phyloP scores from a whole-genome alignment of 2,797 vertebrate species.

The Naso thynnoides region DNA sequence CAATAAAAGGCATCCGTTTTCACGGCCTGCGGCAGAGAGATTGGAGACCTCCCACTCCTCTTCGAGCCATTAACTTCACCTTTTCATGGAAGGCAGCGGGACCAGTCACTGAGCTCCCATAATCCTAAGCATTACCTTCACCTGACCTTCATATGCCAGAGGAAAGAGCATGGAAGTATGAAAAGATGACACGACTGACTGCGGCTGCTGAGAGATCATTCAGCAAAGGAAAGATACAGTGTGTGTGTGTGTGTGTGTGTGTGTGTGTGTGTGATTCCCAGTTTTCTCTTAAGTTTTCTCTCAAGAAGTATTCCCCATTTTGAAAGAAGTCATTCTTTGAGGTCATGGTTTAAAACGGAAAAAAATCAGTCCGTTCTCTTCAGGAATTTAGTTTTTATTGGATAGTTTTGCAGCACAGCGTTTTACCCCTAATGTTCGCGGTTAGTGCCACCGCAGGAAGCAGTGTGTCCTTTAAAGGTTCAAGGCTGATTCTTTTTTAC shows the following conservation, averaged over 20 bases:
- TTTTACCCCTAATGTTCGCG: neutral
- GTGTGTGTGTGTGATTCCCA: neutral
- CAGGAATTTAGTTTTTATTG: neutral
- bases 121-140: constrained; percentile 84
- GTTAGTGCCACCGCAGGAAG: neutral
- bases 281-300: constrained; percentile 23
- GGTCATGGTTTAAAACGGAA: neutral
- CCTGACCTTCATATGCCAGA: constrained; percentile 78
- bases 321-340: constrained; percentile 19
- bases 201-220: constrained; percentile 48
- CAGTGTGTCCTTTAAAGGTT: neutral
- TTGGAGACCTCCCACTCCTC: constrained; percentile 83
- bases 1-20: constrained; percentile 87
- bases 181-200: constrained; percentile 53
- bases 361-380: neutral
- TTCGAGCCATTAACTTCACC: constrained; percentile 85
- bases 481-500: neutral
- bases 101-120: constrained; percentile 79
- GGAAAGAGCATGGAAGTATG: constrained; percentile 66
- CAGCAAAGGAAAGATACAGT: constrained; percentile 10
- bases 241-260: neutral
- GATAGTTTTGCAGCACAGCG: neutral
- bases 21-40: constrained; percentile 75
- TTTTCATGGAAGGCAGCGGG: constrained; percentile 79
- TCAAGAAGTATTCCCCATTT: constrained; percentile 17